phyloP scores from a whole-genome alignment of 2,888 invertebrate genomes.

The Scrobipalpa costella region DNA sequence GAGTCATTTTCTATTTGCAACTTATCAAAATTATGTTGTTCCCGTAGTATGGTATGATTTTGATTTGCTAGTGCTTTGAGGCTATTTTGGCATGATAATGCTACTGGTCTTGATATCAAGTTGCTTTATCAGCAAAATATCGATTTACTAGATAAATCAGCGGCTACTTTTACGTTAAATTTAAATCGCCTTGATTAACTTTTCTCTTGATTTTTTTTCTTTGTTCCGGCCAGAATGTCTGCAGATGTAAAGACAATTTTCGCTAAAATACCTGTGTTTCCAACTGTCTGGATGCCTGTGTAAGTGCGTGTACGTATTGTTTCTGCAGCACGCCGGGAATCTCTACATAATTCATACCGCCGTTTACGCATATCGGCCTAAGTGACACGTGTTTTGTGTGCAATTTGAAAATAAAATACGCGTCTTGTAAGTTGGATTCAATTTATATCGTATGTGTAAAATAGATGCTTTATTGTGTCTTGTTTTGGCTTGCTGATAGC shows the following conservation, averaged over 20 bases:
- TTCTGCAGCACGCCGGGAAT: slow-evolving; percentile 45
- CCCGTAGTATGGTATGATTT: neutral
- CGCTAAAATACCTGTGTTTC: slow-evolving; percentile 6
- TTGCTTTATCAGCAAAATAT: neutral
- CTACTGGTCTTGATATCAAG: slow-evolving; percentile 1
- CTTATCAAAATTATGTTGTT: slow-evolving; percentile 16
- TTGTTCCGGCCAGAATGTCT: neutral
- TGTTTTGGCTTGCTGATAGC: slow-evolving; percentile 5
- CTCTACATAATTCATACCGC: slow-evolving; percentile 76
- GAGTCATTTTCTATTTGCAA: slow-evolving; percentile 20
- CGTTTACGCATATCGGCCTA: slow-evolving; percentile 71
- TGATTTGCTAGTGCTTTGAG: neutral
- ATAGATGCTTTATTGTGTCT: neutral
- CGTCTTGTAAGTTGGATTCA: slow-evolving; percentile 4
- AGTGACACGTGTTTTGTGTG: slow-evolving; percentile 64
- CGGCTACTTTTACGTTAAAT: neutral
- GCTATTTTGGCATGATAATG: slow-evolving; percentile 6
- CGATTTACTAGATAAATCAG: neutral
- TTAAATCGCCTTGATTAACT: neutral
- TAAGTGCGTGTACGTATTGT: slow-evolving; percentile 47
- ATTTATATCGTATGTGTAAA: slow-evolving; percentile 18
- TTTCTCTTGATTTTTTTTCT: neutral
- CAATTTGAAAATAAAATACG: slow-evolving; percentile 12
- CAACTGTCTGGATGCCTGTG: slow-evolving; percentile 38
- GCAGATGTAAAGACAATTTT: slow-evolving; percentile 7